Percentiles rank a stretch among this genome's conserved stretches.
phyloP scores from a whole-genome alignment of 2,113 vertebrate genomes.

The Apteryx mantelli region DNA sequence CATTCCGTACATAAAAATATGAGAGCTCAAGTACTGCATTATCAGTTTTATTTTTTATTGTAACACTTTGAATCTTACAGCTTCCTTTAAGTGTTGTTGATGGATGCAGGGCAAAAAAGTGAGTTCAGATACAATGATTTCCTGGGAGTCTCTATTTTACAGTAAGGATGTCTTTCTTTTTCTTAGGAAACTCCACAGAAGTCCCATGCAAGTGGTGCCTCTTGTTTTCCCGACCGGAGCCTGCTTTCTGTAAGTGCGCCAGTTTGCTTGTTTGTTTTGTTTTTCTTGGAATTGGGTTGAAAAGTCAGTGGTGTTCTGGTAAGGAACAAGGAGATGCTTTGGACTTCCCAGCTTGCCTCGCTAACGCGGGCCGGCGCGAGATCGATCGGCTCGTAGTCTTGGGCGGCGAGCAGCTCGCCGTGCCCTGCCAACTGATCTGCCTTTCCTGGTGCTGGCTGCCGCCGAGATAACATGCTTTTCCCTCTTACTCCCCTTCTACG shows the following conservation, averaged over 20 bases:
- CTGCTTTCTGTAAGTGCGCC: constrained; percentile 77
- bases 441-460: neutral
- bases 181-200: constrained; percentile 73
- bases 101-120: neutral
- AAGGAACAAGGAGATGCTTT: neutral
- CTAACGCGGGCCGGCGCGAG: neutral
- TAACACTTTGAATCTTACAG: neutral
- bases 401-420: neutral
- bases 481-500: neutral
- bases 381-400: neutral
- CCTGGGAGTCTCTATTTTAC: too few species aligned
- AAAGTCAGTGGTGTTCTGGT: neutral
- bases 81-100: neutral
- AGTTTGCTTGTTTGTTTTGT: neutral
- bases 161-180: neutral
- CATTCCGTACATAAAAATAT: neutral
- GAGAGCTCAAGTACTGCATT: neutral
- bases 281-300: neutral
- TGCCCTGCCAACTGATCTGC: neutral
- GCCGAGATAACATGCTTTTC: neutral
- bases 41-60: neutral
- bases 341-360: neutral
- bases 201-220: constrained; percentile 77
- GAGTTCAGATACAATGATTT: neutral
- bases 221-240: constrained; percentile 67